Evolutionary conservation across 2,888 invertebrate species (phyloP).

Genomic region (Muschampia plurimacula): DNA sequence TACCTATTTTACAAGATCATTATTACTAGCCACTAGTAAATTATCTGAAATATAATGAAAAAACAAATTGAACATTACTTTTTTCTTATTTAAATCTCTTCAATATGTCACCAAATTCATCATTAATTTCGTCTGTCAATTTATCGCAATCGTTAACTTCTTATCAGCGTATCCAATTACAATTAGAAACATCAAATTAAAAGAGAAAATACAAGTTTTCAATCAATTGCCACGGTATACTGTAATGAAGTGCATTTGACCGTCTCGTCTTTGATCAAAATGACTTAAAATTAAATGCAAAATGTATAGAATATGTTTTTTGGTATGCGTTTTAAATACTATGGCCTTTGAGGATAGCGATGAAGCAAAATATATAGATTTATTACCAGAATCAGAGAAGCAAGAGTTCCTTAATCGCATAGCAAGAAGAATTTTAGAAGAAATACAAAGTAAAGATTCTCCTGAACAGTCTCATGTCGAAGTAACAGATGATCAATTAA

Average conservation of each 20-base stretch:
- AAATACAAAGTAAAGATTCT: conserved; percentile 53
- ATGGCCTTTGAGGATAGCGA: conserved; percentile 49
- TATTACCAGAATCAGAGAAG: conserved; percentile 68
- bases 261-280: conserved; percentile 11
- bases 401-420: conserved; percentile 65
- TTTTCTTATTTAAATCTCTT: too few species aligned
- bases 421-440: conserved; percentile 65
- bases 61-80: too few species aligned
- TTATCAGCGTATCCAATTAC: conserved; percentile 25
- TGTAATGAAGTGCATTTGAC: conserved; percentile 34
- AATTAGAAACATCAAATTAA: conserved; percentile 22
- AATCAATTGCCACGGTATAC: conserved; percentile 36
- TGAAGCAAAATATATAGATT: conserved; percentile 66
- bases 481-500: conserved; percentile 57
- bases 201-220: conserved; percentile 21
- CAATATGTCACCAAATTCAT: neutral
- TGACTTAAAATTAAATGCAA: conserved; percentile 22
- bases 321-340: conserved; percentile 7
- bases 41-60: too few species aligned
- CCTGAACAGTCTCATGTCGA: conserved; percentile 52
- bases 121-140: conserved; percentile 3
- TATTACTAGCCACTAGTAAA: too few species aligned
- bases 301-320: conserved; percentile 23
- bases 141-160: conserved; percentile 6
- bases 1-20: too few species aligned